phyloP scores from a whole-genome alignment of 2,797 vertebrate genomes.

The Mormyrops boulengeri region DNA sequence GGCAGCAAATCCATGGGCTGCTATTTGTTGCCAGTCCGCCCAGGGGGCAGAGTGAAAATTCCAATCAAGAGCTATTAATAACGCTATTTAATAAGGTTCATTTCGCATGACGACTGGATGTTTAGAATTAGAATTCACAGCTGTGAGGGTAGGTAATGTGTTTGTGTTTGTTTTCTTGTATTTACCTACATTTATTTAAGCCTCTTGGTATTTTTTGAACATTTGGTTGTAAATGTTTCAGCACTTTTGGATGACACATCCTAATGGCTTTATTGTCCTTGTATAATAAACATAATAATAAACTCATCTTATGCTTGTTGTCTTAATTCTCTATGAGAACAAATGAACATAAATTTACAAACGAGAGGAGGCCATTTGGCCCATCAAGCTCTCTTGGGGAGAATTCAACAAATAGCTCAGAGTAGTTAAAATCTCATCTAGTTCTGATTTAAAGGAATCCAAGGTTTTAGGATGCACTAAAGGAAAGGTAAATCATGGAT shows the following conservation, averaged over 20 bases:
- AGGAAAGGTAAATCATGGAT: background rate
- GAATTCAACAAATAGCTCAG: background rate
- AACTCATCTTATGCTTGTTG: background rate
- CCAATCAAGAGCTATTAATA: background rate
- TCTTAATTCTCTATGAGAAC: background rate
- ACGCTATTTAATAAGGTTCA: background rate
- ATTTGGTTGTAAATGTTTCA: background rate
- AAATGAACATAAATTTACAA: background rate
- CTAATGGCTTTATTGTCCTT: background rate
- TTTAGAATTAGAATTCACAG: background rate
- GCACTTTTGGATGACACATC: background rate
- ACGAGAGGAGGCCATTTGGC: background rate
- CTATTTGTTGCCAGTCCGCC: background rate
- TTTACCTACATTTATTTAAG: background rate
- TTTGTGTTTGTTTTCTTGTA: background rate
- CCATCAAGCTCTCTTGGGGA: background rate
- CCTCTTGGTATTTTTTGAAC: background rate
- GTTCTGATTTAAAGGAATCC: background rate
- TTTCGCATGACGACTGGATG: background rate
- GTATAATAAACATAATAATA: background rate
- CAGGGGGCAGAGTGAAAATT: background rate
- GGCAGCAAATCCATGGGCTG: background rate
- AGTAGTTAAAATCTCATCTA: background rate
- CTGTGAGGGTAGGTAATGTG: background rate
- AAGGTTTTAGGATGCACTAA: background rate